These are phyloP conservation scores for Erpobdella octoculata DNA, from an alignment of 2,888 invertebrate species.

Conservation along the genomic window DNA sequence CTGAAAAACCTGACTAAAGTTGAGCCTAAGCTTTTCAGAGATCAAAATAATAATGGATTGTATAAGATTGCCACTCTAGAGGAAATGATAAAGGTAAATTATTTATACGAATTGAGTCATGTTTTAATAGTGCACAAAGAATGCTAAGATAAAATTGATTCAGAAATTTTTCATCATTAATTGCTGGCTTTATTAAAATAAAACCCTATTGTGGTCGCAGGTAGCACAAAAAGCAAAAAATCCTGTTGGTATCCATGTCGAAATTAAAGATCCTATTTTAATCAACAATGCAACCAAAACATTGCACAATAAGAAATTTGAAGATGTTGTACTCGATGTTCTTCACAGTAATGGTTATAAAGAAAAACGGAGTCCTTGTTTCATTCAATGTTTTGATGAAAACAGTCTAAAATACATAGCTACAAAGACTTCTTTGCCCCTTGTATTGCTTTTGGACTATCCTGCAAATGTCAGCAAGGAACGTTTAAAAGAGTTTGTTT, in stretches of 20 bases:
- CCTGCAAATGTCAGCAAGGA: not conserved
- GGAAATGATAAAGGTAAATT: constrained; percentile 30
- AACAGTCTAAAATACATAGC: constrained; percentile 30
- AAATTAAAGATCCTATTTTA: constrained; percentile 36
- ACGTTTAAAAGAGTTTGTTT: not conserved
- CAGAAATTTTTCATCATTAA: not conserved
- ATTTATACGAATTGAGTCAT: not conserved
- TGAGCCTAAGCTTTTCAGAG: constrained; percentile 32
- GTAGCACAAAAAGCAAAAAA: constrained; percentile 29
- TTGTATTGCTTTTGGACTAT: constrained; percentile 22
- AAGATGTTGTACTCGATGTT: constrained; percentile 34
- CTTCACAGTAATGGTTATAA: constrained; percentile 32
- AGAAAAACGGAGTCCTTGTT: constrained; percentile 28
- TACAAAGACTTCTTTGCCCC: constrained; percentile 27
- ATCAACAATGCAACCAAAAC: constrained; percentile 32
- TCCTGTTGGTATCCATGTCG: constrained; percentile 36
- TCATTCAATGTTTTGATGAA: constrained; percentile 35
- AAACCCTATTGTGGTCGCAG: not conserved
- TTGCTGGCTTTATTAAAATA: not conserved
- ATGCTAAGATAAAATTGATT: not conserved
- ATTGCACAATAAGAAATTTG: constrained; percentile 31
- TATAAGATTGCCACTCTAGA: constrained; percentile 34
- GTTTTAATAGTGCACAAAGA: not conserved
- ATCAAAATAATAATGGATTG: constrained; percentile 32
- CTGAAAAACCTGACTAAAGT: constrained; percentile 31